Base-by-base conservation (phyloP, 2,888 invertebrate species). In the Latrodectus elegans region DNA sequence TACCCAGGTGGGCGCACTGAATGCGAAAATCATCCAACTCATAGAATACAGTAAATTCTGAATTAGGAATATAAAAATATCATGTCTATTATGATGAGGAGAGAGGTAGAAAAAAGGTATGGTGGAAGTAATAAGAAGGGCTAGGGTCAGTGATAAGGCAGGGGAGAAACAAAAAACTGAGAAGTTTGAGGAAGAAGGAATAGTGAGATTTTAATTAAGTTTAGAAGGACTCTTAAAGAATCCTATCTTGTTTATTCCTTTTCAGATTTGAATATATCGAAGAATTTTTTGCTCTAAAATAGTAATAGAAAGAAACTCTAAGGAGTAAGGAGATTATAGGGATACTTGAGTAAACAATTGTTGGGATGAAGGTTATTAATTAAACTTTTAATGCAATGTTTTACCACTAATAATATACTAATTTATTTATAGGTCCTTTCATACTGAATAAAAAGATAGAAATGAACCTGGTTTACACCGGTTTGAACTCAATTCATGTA, bases 391-490 rank as follows among this genome's bases (percentile, higher is more conserved):
- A 92, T 92, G 93, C 95, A 95, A 93, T 95, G 93, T 91, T 95
- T 94, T 95, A 94, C 93, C 94, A 95, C 95, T 94, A 93, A 94
- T 94, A 90, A 91, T n/a, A 91, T 90, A 90, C 90, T 92, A 92
- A 93, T 91, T 71, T 4, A 17, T 76, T 77, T 64, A 73, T 75
- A 71, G 93, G 94, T 95, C 95, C 95, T 95, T 95, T 95, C 95
- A n/a, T n/a, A n/a, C n/a, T n/a, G n/a, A n/a, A 75, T 84, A 90
- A 92, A 89, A 92, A 95, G 95, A 95, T 95, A 95, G 95, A 95
- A 95, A 95, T 95, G 95, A 94, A 95, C 95, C 95, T 95, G 95
- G 95, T 95, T 96, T 91, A 95, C 95, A 95, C n/a, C n/a, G n/a
- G n/a, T n/a, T n/a, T n/a, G n/a, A n/a, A n/a, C n/a, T n/a, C n/a